Percentiles rank a stretch among this genome's conserved stretches.
Conservation (phyloP, 2,113 vertebrate genomes). For the Trogon melanurus region DNA sequence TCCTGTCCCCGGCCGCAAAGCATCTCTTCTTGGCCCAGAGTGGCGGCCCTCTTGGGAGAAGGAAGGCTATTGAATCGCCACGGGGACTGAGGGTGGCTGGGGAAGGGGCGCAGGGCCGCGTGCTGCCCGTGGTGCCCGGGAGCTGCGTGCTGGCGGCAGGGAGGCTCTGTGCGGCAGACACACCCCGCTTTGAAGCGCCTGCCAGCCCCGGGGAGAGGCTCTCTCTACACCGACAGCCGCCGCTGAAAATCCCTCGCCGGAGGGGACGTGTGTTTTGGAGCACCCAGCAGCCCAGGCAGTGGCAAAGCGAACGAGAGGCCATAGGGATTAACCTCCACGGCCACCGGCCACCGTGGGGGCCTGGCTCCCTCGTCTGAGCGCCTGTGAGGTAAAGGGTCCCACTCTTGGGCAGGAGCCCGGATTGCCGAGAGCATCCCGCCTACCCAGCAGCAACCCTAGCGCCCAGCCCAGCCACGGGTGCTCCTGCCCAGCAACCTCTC, state of each 20-base stretch:
- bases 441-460: not conserved
- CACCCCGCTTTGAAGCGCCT: conserved; percentile 11
- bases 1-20: not conserved
- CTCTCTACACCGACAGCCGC: not conserved
- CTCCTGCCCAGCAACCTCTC: not conserved
- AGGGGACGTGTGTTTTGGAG: not conserved
- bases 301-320: not conserved
- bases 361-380: rapidly evolving
- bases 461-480: not conserved
- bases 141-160: not conserved
- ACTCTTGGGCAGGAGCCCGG: not conserved
- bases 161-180: not conserved
- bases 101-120: rapidly evolving
- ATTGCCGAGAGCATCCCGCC: not conserved
- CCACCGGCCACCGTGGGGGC: too few species aligned
- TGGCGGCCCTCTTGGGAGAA: not conserved
- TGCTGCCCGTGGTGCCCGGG: not conserved
- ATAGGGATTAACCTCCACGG: not conserved
- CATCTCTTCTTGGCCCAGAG: not conserved
- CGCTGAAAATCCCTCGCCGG: conserved; percentile 20
- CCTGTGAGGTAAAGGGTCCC: rapidly evolving
- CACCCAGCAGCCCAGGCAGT: not conserved
- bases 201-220: conserved; percentile 13
- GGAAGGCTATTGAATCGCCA: not conserved
- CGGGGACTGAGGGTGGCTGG: not conserved